Evolutionary conservation across 2,888 invertebrate species (phyloP).

Genomic region (Monopis laevigella): DNA sequence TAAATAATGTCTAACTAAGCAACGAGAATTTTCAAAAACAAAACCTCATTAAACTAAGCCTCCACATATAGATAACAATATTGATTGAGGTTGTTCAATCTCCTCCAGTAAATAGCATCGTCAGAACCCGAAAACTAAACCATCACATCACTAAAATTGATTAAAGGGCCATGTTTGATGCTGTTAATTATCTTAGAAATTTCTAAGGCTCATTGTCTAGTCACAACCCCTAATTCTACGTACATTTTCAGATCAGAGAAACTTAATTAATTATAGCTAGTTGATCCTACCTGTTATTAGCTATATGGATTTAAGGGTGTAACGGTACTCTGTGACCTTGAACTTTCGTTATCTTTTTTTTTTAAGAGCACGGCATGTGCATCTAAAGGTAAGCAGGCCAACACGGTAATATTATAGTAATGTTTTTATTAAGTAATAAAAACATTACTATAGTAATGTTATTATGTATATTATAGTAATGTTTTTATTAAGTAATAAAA

Average conservation of each 20-base stretch:
- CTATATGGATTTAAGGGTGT: not conserved
- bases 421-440: no score
- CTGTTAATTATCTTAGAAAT: conserved; percentile 14
- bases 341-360: no score
- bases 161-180: conserved; percentile 13
- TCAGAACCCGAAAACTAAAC: not conserved
- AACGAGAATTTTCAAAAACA: no score
- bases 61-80: no score
- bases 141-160: conserved; percentile 10
- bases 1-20: no score
- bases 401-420: no score
- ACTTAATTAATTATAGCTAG: conserved; percentile 10
- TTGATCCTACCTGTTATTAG: conserved; percentile 6
- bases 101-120: conserved; percentile 10
- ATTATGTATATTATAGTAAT: no score
- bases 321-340: no score
- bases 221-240: conserved; percentile 3
- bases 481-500: no score
- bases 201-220: conserved; percentile 14
- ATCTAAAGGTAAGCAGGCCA: no score
- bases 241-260: conserved; percentile 4
- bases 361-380: no score
- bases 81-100: conserved; percentile 10
- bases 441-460: no score
- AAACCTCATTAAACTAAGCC: not conserved